These are phyloP conservation scores for Diplosoma virens DNA, from an alignment of 23 tunicate genomes.

Conservation along the genomic window DNA sequence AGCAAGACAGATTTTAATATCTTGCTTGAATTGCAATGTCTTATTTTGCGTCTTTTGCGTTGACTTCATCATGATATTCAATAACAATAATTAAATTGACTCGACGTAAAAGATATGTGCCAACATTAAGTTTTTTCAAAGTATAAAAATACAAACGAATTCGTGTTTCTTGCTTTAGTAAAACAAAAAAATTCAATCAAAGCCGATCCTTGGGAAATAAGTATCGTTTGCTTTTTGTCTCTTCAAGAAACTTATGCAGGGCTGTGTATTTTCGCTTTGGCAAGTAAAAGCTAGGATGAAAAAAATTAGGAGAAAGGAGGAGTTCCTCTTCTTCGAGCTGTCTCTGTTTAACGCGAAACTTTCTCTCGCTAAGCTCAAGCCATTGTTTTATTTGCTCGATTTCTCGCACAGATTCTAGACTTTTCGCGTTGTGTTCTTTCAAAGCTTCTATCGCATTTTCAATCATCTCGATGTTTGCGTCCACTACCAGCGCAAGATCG, in stretches of 20 bases:
- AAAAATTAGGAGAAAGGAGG: background rate
- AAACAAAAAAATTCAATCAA: too few species aligned
- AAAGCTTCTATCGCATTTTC: conserved; percentile 9
- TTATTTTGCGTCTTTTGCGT: too few species aligned
- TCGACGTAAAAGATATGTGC: too few species aligned
- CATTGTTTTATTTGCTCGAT: conserved; percentile 21
- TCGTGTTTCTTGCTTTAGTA: background rate
- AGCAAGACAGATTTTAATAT: too few species aligned
- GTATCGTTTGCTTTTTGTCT: conserved; percentile 7
- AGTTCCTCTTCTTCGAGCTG: background rate
- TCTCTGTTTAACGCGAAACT: conserved; percentile 13
- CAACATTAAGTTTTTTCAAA: too few species aligned
- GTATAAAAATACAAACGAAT: too few species aligned
- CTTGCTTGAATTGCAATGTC: too few species aligned
- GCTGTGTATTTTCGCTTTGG: background rate
- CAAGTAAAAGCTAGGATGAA: background rate
- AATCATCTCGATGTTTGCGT: conserved; percentile 20
- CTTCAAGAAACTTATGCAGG: background rate
- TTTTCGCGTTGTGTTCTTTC: conserved; percentile 4
- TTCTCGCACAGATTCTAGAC: background rate
- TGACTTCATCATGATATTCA: too few species aligned
- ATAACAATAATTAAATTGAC: too few species aligned
- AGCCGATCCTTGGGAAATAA: background rate
- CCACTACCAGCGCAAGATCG: background rate
- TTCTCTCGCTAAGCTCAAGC: conserved; percentile 18